Evolutionary conservation across 1,140 invertebrate genomes (phyloP).

Genomic region (Chymomyza costata): DNA sequence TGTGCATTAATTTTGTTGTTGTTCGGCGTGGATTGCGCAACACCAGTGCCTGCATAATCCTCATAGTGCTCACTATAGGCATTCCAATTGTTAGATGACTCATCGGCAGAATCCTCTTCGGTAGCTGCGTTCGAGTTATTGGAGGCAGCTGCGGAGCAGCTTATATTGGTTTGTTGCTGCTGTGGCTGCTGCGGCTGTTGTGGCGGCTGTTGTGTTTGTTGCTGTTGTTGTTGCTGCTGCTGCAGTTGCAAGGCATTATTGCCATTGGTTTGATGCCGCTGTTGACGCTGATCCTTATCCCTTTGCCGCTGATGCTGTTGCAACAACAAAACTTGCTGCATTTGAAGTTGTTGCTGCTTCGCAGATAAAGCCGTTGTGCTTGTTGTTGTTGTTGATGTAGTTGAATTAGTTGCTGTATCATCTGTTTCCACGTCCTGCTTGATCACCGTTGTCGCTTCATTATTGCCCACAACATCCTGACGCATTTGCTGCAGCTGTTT

Average conservation of each 20-base stretch:
- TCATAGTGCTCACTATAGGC: slow-evolving; percentile 48
- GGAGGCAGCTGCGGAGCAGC: slow-evolving; percentile 12
- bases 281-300: slow-evolving; percentile 30
- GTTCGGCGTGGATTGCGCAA: too few relatives aligned
- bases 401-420: slow-evolving; percentile 60
- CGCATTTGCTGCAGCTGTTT: slow-evolving; percentile 62
- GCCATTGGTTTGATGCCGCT: slow-evolving; percentile 44
- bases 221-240: slow-evolving; percentile 1
- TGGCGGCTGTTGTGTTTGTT: slow-evolving; percentile 9
- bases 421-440: slow-evolving; percentile 41
- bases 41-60: too few relatives aligned
- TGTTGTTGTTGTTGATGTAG: slow-evolving; percentile 52
- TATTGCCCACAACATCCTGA: slow-evolving; percentile 11
- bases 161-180: slow-evolving; percentile 13
- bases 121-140: slow-evolving; percentile 55
- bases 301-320: slow-evolving; percentile 34
- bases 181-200: slow-evolving; percentile 19
- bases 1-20: slow-evolving; percentile 34
- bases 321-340: slow-evolving; percentile 19
- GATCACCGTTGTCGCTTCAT: background rate
- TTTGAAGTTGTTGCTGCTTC: slow-evolving; percentile 32
- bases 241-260: slow-evolving; percentile 38
- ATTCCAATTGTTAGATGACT: slow-evolving; percentile 51
- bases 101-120: slow-evolving; percentile 57
- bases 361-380: slow-evolving; percentile 35